A percentile compares a stretch with the other conserved stretches of the same genome.
Conservation (phyloP, 2,888 invertebrate genomes). For the Salpingus planirostris region DNA sequence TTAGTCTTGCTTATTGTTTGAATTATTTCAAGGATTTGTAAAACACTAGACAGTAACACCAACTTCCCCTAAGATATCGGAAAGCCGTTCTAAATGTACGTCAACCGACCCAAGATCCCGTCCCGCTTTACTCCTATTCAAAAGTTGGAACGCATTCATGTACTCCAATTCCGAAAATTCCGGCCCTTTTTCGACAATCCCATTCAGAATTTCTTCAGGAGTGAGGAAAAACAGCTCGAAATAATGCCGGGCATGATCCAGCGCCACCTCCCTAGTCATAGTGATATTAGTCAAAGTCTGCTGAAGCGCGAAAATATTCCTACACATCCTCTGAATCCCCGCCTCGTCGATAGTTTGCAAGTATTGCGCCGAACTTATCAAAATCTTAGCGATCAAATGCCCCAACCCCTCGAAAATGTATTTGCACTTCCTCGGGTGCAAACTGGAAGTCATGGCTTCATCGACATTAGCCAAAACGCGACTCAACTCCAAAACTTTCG, state of each 20-base stretch:
- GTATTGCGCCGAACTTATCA: slow-evolving; percentile 72
- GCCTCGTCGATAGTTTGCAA: slow-evolving; percentile 72
- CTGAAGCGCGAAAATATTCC: slow-evolving; percentile 77
- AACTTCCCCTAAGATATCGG: slow-evolving; percentile 76
- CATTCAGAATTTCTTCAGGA: slow-evolving; percentile 47
- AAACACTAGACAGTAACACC: slow-evolving; percentile 60
- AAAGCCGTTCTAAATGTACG: slow-evolving; percentile 67
- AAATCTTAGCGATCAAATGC: slow-evolving; percentile 63
- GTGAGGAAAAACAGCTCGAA: slow-evolving; percentile 76
- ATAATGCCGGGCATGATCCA: slow-evolving; percentile 84
- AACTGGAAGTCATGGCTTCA: slow-evolving; percentile 63
- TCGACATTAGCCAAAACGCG: slow-evolving; percentile 69
- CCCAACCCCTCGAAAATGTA: slow-evolving; percentile 89
- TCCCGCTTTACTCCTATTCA: slow-evolving; percentile 51
- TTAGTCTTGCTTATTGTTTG: too few relatives aligned
- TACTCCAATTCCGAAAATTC: slow-evolving; percentile 85
- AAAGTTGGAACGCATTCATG: slow-evolving; percentile 73
- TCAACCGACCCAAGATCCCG: slow-evolving; percentile 50
- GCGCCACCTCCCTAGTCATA: slow-evolving; percentile 67
- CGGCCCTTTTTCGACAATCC: slow-evolving; percentile 77
- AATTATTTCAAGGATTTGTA: too few relatives aligned
- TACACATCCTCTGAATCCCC: slow-evolving; percentile 75
- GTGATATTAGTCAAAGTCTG: slow-evolving; percentile 81
- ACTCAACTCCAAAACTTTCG: slow-evolving; percentile 67
- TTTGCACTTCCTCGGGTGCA: slow-evolving; percentile 70